Base-by-base conservation (phyloP, 1,140 invertebrate species). In the Chrysopa pallens region DNA sequence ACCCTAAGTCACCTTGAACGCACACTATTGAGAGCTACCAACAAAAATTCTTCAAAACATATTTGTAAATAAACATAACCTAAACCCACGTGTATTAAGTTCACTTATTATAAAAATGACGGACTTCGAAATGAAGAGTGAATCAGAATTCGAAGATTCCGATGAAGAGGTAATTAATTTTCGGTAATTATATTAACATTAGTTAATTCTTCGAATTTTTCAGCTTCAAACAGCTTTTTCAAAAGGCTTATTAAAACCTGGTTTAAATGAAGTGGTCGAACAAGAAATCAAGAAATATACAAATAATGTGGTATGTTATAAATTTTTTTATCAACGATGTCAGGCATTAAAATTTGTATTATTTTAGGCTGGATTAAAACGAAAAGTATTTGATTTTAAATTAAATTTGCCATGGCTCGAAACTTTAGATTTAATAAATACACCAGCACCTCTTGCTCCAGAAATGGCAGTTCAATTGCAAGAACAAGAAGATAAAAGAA, bases 151-250 rank as follows among this genome's bases (percentile, higher is more conserved):
- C 17, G 17, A 23, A 23, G 17, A 23, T 5, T 23, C 17, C 5
- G 17, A 23, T 5, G 17, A 23, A 23, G 17, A 23, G 17, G 17
- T 23, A 23, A 3, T 23, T 23, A 23, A 23, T 23, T 23, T 23
- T 23, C 2, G 5, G 17, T 23, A 23, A 5, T 23, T 23, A 3
- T 23, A 3, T 23, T 23, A 23, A 3, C 5, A 23, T 5, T 23
- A 23, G 17, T 3, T 23, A 23, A 23, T 23, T 23, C 5, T 23
- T 23, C 17, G 6, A 33, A 40, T 39, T 49, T 61, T 64, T 47
- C 49, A 90, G 82, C 58, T 92, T 38, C 85, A 85, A 73, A 74
- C 81, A 62, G 85, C 86, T 1, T 88, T 90, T 62, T 75, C 75
- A 2, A 70, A 73, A 47, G 85, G 86, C 8, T 62, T 78, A 42